Evolutionary conservation across 2,113 vertebrate species (phyloP).

Genomic region (Neolamprologus devosi): DNA sequence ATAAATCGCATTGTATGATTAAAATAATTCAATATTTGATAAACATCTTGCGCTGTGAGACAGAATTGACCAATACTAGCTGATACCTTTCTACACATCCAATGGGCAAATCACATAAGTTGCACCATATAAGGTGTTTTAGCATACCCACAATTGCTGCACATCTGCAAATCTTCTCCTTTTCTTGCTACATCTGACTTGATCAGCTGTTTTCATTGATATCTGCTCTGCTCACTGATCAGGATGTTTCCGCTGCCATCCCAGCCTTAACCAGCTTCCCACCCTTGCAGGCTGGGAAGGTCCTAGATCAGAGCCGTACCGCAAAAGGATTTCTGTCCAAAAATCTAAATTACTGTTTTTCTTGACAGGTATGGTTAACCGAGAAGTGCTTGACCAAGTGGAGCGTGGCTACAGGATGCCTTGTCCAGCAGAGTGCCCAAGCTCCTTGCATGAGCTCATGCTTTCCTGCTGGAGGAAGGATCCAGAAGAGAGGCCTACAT

Average conservation of each 20-base stretch:
- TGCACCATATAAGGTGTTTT: not conserved
- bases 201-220: not conserved
- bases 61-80: not conserved
- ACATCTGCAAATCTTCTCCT: not conserved
- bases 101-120: not conserved
- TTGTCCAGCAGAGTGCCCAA: slow-evolving; percentile 87
- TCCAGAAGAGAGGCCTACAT: slow-evolving; percentile 91
- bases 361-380: slow-evolving; percentile 89
- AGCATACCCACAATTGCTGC: not conserved
- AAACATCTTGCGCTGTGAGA: not conserved
- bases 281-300: accelerated
- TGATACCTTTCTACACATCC: not conserved
- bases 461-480: slow-evolving; percentile 95
- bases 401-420: slow-evolving; percentile 97
- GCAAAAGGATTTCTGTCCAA: not conserved
- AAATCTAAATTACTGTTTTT: not conserved
- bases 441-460: slow-evolving; percentile 95
- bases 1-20: not conserved
- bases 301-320: not conserved
- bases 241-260: not conserved
- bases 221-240: not conserved
- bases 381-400: slow-evolving; percentile 96
- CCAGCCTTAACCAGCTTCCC: not conserved
- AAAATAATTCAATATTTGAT: not conserved
- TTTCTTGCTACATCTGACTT: not conserved